A percentile compares a stretch with the other conserved stretches of the same genome.
phyloP scores from a whole-genome alignment of 2,113 vertebrate genomes.

The Argyrosomus japonicus region DNA sequence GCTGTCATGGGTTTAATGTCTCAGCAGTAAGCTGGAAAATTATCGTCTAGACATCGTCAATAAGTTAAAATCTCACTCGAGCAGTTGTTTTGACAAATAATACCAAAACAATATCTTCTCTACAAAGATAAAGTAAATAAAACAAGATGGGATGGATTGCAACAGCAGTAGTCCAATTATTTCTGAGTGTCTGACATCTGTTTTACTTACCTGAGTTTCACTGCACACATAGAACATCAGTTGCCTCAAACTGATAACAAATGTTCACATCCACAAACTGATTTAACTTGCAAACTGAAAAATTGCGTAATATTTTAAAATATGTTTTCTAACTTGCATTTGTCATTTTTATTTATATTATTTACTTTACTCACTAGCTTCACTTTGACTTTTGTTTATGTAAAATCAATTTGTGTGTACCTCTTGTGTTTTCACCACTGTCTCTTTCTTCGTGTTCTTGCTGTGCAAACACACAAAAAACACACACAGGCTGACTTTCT shows the following conservation, averaged over 20 bases:
- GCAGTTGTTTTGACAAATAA: constrained; percentile 29
- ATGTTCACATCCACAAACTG: not conserved
- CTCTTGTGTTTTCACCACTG: too few relatives aligned
- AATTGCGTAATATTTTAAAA: too few relatives aligned
- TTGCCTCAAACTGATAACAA: not conserved
- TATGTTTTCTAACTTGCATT: too few relatives aligned
- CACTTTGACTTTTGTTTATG: too few relatives aligned
- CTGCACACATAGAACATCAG: not conserved
- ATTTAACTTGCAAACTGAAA: too few relatives aligned
- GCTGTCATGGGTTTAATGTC: constrained; percentile 59
- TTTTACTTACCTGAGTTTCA: not conserved
- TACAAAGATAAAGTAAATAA: constrained; percentile 16
- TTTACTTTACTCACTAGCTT: too few relatives aligned
- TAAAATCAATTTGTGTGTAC: too few relatives aligned
- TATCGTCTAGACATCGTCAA: constrained; percentile 61
- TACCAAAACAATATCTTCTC: not conserved
- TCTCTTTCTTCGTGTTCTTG: too few relatives aligned
- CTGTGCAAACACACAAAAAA: too few relatives aligned
- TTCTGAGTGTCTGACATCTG: not conserved
- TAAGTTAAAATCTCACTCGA: constrained; percentile 38
- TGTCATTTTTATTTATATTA: too few relatives aligned
- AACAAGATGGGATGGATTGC: constrained; percentile 5
- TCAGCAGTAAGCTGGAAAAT: constrained; percentile 66
- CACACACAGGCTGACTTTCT: too few relatives aligned
- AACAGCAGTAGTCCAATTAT: constrained; percentile 1